Conservation (phyloP, 2,113 vertebrate species). For the Brienomyrus brachyistius region DNA sequence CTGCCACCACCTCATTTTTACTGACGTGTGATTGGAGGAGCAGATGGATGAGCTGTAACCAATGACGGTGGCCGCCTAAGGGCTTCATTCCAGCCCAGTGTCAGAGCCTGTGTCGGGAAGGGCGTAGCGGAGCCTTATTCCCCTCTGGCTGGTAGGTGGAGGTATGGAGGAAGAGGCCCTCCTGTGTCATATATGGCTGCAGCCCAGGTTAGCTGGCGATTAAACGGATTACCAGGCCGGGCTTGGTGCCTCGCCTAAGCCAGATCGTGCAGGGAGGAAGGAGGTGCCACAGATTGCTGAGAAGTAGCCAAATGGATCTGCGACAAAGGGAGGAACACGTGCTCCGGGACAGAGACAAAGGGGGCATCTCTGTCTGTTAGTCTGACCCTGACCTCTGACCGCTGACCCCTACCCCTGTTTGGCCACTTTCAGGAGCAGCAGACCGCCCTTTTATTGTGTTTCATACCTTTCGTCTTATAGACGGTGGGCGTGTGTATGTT, state of each 20-base stretch:
- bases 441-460: neutral
- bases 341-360: neutral
- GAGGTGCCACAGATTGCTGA: neutral
- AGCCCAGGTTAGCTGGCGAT: slow-evolving; percentile 17
- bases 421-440: neutral
- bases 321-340: neutral
- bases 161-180: neutral
- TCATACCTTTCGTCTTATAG: neutral
- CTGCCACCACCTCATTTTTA: neutral
- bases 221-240: slow-evolving; percentile 22
- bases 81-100: neutral
- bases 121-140: neutral
- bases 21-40: neutral
- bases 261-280: neutral
- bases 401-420: neutral
- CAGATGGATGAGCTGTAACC: neutral
- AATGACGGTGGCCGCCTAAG: neutral
- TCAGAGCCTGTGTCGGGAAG: neutral
- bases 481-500: neutral
- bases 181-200: neutral
- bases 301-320: neutral
- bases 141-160: neutral
- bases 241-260: neutral
- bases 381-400: neutral
- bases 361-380: neutral